Evolutionary conservation across 2,797 vertebrate species (phyloP).

Genomic region (Leptoclinus maculatus): DNA sequence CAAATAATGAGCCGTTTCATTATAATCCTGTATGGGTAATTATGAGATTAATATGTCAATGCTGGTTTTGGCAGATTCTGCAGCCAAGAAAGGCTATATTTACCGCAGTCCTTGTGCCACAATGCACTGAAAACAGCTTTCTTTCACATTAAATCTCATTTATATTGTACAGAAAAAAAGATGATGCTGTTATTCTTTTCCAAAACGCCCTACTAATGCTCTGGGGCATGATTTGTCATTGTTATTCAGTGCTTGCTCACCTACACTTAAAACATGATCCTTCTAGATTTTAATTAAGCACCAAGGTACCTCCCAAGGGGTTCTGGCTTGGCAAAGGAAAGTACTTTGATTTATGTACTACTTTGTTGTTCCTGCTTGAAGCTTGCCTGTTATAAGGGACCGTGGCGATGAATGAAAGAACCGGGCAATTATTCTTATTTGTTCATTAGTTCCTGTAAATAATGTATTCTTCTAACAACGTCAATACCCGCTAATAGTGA

Average conservation of each 20-base stretch:
- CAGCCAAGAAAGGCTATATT: constrained; percentile 69
- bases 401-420: constrained; percentile 79
- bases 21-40: constrained; percentile 82
- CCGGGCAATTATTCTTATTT: constrained; percentile 81
- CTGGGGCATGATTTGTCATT: constrained; percentile 85
- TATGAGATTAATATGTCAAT: constrained; percentile 83
- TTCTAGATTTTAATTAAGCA: constrained; percentile 91
- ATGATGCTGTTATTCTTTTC: constrained; percentile 74
- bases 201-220: constrained; percentile 82
- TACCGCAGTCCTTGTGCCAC: constrained; percentile 57
- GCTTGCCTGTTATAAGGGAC: constrained; percentile 81
- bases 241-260: constrained; percentile 86
- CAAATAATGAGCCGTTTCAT: constrained; percentile 80
- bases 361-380: constrained; percentile 85
- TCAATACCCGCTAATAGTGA: constrained; percentile 53
- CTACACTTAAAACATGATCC: constrained; percentile 90
- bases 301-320: constrained; percentile 85
- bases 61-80: constrained; percentile 75
- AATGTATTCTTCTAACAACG: constrained; percentile 70
- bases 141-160: constrained; percentile 73
- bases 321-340: constrained; percentile 84
- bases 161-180: constrained; percentile 69
- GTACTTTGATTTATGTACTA: constrained; percentile 87
- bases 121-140: constrained; percentile 43
- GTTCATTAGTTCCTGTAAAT: constrained; percentile 84